Percentiles rank a stretch among this genome's conserved stretches.
Conservation (phyloP, 2,888 invertebrate species). For the Rutpela maculata region DNA sequence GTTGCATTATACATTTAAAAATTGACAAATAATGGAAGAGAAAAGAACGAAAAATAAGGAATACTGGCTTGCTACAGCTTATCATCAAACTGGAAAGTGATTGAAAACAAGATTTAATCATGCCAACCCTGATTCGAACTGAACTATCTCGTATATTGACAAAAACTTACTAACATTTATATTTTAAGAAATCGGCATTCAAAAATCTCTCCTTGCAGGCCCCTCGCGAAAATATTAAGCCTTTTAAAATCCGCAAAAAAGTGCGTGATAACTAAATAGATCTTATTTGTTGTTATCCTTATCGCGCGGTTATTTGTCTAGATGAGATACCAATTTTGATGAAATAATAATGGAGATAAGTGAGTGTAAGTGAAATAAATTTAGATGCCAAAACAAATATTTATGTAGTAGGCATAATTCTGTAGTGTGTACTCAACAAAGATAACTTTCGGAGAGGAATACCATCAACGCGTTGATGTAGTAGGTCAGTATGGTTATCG, state of each 20-base stretch:
- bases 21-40: no score
- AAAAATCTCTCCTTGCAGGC: background rate
- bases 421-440: background rate
- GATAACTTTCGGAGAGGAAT: background rate
- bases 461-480: background rate
- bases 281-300: background rate
- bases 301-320: background rate
- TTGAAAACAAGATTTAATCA: no score
- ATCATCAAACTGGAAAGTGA: no score
- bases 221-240: background rate
- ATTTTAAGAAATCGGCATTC: background rate
- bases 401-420: conserved; percentile 7
- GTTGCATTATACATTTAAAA: no score
- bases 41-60: no score
- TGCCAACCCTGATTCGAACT: no score
- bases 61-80: no score
- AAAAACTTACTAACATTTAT: no score
- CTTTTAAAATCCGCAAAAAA: background rate
- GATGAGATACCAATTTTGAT: conserved; percentile 5
- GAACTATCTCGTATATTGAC: no score
- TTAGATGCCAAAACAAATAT: conserved; percentile 14
- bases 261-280: background rate
- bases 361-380: conserved; percentile 3
- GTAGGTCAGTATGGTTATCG: conserved; percentile 22
- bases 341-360: conserved; percentile 15